These are phyloP conservation scores for Spermophilus dauricus DNA, from an alignment of 2,113 vertebrate genomes.

Conservation along the genomic window DNA sequence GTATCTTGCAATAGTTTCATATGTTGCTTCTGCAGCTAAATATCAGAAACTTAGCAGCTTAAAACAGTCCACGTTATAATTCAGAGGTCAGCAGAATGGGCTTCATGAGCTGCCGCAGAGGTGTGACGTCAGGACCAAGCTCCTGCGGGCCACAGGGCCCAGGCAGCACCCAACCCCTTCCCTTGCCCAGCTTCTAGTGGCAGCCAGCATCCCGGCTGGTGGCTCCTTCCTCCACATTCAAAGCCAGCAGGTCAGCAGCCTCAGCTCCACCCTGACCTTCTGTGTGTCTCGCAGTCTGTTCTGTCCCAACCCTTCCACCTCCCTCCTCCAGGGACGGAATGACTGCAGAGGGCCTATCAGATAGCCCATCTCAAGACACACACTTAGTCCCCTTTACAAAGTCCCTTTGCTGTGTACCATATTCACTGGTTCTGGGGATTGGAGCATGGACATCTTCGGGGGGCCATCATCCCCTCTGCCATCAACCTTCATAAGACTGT, in stretches of 20 bases:
- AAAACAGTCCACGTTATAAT: not conserved
- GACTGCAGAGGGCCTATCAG: not conserved
- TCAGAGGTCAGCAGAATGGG: not conserved
- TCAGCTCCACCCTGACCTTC: not conserved
- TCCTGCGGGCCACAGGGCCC: not conserved
- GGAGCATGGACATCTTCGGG: not conserved
- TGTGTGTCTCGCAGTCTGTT: not conserved
- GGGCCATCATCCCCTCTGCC: not conserved
- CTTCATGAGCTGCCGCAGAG: not conserved
- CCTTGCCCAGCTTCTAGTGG: not conserved
- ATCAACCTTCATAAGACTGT: not conserved
- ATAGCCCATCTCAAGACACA: not conserved
- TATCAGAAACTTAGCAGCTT: not conserved
- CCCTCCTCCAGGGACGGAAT: not conserved
- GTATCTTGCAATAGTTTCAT: not conserved
- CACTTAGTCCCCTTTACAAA: not conserved
- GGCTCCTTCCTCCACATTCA: not conserved
- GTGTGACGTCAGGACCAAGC: not conserved
- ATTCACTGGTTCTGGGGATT: not conserved
- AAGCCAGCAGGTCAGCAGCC: not conserved
- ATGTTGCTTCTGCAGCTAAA: not conserved
- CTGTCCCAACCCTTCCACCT: not conserved
- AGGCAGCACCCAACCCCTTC: not conserved
- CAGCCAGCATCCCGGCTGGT: fast-evolving
- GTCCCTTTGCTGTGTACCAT: not conserved